Evolutionary conservation across 2,113 vertebrate species (phyloP).

Genomic region (Cepphus grylle): DNA sequence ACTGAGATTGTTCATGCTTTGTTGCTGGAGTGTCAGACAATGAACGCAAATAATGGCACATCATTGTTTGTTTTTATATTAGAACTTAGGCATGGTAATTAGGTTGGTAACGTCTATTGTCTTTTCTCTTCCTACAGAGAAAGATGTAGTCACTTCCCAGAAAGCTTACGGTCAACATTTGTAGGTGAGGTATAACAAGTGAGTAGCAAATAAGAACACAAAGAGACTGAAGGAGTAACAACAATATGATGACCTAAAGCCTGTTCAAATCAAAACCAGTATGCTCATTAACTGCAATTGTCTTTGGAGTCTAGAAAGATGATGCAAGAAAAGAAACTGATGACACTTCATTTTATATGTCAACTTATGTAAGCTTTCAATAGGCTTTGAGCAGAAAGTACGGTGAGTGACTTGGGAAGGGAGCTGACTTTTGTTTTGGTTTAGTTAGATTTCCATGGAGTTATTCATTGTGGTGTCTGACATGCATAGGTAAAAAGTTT

Average conservation of each 20-base stretch:
- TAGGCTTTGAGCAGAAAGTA: neutral
- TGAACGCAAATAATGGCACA: neutral
- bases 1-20: neutral
- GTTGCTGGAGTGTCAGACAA: neutral
- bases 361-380: neutral
- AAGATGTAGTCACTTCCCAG: neutral
- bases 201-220: neutral
- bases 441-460: neutral
- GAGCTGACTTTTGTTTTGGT: neutral
- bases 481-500: neutral
- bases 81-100: neutral
- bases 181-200: neutral
- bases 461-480: neutral
- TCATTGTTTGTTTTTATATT: neutral
- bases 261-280: constrained; percentile 28
- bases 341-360: neutral
- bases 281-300: constrained; percentile 1
- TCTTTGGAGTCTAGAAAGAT: neutral
- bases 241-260: neutral
- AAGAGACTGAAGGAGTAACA: neutral
- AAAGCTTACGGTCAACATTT: neutral
- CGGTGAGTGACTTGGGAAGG: neutral
- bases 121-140: neutral
- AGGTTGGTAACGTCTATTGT: neutral
- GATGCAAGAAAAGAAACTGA: neutral